phyloP scores from a whole-genome alignment of 2,113 vertebrate species.

The Esox niger region DNA sequence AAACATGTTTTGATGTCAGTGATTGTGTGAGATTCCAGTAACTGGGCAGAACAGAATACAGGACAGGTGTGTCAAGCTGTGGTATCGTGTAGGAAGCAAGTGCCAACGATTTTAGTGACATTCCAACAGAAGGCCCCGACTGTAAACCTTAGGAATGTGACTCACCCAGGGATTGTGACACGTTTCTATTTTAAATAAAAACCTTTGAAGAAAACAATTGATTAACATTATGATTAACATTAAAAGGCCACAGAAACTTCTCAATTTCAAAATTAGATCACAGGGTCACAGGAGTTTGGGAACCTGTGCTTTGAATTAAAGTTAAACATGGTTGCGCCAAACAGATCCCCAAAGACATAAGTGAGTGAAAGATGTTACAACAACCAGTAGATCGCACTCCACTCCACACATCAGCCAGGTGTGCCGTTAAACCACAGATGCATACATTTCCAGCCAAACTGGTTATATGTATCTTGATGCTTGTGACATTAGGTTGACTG shows the following conservation, averaged over 20 bases:
- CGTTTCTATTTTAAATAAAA: not conserved
- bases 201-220: too few relatives aligned
- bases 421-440: not conserved
- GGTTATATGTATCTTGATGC: constrained; percentile 31
- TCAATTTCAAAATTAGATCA: not conserved
- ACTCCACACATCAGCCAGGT: not conserved
- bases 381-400: not conserved
- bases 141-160: constrained; percentile 4
- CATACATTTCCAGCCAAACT: constrained; percentile 25
- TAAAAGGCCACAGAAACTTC: too few relatives aligned
- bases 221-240: too few relatives aligned
- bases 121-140: not conserved
- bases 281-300: too few relatives aligned
- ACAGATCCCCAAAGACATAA: not conserved
- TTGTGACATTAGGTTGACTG: not conserved
- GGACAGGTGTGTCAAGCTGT: constrained; percentile 32
- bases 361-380: not conserved
- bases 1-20: constrained; percentile 14
- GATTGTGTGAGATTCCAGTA: not conserved
- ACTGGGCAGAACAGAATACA: not conserved
- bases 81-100: not conserved
- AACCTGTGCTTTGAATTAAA: constrained; percentile 34
- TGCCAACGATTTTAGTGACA: not conserved
- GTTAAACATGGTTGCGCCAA: constrained; percentile 10
- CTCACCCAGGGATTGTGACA: not conserved